Base-by-base conservation (phyloP, 92 coral and sea anemone genomes). In the Actinostola sp. region DNA sequence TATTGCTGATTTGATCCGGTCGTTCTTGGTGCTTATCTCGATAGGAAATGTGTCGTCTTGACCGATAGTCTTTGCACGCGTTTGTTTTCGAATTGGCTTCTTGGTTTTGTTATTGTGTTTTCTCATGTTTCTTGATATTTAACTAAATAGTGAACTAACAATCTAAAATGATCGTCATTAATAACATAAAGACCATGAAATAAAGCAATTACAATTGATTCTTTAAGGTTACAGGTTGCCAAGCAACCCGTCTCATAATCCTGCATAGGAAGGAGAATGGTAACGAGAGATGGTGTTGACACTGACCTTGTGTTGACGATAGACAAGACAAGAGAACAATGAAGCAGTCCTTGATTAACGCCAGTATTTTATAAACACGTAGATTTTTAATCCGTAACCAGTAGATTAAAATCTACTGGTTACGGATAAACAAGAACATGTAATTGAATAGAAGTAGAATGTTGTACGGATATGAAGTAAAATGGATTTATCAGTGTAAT, bases 1-100 rank as follows among this genome's bases (percentile, higher is more conserved):
- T 38, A 95, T 88, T 45, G 97, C 93, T 28, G 93, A 91, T 67
- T 85, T 85, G 43, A 88, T 82, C 31, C 98, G 70, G 11, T 76
- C 85, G 34, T 67, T 82, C 41, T 77, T 75, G 32, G 64, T 35
- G 35, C 81, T 75, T 33, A 50, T 19, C 34, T 75, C 79, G 6
- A 13, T 45, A 32, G 30, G 33, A 13, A 42, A 19, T 50, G 17
- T 61, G 13, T 49, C 53, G 27, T 45, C 38, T 25, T 32, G 70
- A 48, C 70, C 56, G 9, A 31, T 48, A 26, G 74, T 51, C 58
- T 35, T 68, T 16, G 43, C 23, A 16, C 46, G 74, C 8, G 38
- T n/a, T 28, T 31, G 74, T 51, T 36, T 68, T 39, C 74, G 61
- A 24, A 16, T 56, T 51, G 29, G 15, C 29, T 51, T 68, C 74